Percentiles rank a stretch among this genome's conserved stretches.
Evolutionary conservation across 1,140 invertebrate species (phyloP).

Genomic region (Limonius californicus): DNA sequence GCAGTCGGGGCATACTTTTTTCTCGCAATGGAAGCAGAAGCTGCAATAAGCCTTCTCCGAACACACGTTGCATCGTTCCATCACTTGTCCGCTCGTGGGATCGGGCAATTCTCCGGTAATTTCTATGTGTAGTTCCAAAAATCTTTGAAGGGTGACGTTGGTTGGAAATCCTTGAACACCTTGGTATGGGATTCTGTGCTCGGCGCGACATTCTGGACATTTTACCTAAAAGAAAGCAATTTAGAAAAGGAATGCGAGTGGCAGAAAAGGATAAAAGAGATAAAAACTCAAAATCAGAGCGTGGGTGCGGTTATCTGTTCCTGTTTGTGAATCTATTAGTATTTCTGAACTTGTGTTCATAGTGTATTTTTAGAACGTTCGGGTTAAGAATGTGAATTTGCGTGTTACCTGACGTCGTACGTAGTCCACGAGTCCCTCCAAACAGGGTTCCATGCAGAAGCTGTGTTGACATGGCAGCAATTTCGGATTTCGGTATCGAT

Average conservation of each 20-base stretch:
- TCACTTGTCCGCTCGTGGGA: conserved; percentile 79
- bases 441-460: conserved; percentile 97
- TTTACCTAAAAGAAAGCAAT: conserved; percentile 67
- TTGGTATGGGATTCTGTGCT: conserved; percentile 95
- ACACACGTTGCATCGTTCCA: conserved; percentile 86
- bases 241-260: too few relatives aligned
- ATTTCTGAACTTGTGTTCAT: not conserved
- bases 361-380: conserved; percentile 10
- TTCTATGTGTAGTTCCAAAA: conserved; percentile 91
- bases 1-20: conserved; percentile 87
- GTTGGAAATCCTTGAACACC: conserved; percentile 91
- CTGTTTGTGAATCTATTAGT: not conserved
- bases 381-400: conserved; percentile 6
- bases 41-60: conserved; percentile 91
- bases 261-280: too few relatives aligned
- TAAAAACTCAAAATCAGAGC: not conserved
- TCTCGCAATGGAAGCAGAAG: conserved; percentile 89
- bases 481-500: conserved; percentile 95
- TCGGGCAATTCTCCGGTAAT: conserved; percentile 88
- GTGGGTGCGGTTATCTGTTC: not conserved
- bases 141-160: conserved; percentile 92
- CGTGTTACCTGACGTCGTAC: conserved; percentile 76
- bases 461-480: conserved; percentile 98
- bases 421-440: conserved; percentile 95
- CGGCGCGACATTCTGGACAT: conserved; percentile 97